Percentiles rank a stretch among this genome's conserved stretches.
phyloP scores from a whole-genome alignment of 2,888 invertebrate genomes.

The Polyommatus iphigenia region DNA sequence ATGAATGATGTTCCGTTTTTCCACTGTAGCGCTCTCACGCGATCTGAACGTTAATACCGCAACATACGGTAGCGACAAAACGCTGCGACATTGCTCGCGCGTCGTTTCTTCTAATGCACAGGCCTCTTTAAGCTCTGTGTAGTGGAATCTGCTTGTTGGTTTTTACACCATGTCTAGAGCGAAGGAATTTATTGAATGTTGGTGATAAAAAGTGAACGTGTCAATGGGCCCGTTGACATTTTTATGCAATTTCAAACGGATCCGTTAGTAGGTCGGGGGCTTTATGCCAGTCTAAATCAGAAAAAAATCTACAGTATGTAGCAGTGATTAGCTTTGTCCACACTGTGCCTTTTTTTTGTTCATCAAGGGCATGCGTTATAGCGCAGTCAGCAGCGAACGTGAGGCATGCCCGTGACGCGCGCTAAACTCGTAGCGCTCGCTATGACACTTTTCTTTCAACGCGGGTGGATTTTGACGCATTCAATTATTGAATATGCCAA shows the following conservation, averaged over 20 bases:
- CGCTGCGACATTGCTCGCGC: neutral
- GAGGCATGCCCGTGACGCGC: no score
- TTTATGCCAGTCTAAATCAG: neutral
- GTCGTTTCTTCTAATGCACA: neutral
- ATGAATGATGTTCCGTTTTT: neutral
- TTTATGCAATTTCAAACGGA: constrained; percentile 18
- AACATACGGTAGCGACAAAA: neutral
- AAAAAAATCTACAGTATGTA: neutral
- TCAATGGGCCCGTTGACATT: constrained; percentile 12
- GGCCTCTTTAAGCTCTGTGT: neutral
- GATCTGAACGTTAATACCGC: neutral
- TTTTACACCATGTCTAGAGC: constrained; percentile 14
- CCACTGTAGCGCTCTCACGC: neutral
- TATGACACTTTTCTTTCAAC: no score
- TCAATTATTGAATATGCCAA: no score
- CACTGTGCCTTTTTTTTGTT: no score
- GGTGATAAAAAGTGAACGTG: constrained; percentile 17
- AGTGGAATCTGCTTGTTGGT: constrained; percentile 16
- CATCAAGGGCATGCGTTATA: no score
- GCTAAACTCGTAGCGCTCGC: no score
- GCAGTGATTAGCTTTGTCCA: no score
- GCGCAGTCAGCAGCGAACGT: no score
- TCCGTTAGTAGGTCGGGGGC: constrained; percentile 1
- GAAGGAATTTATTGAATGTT: constrained; percentile 17
- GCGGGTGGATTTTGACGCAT: no score